A percentile compares a stretch with the other conserved stretches of the same genome.
Evolutionary conservation across 2,888 invertebrate species (phyloP).

Genomic region (Tipula confusa): DNA sequence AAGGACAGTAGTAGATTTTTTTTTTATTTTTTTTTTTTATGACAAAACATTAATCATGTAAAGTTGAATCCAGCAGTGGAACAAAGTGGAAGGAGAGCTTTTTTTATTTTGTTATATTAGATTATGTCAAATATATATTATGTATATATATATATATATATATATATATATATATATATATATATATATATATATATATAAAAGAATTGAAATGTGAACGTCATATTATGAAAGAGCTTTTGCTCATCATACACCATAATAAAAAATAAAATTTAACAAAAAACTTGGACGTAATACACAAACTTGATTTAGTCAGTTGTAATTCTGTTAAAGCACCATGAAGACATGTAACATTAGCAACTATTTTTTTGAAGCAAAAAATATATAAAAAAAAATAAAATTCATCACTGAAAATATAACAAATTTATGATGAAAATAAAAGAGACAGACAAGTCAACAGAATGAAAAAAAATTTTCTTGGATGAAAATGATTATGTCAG

Average conservation of each 20-base stretch:
- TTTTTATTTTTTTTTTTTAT: background rate
- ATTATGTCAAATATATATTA: background rate
- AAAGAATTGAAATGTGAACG: background rate
- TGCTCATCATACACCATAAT: background rate
- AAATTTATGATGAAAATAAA: slow-evolving; percentile 20
- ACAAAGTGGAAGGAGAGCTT: background rate
- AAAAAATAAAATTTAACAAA: too few relatives aligned
- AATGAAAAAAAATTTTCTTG: background rate
- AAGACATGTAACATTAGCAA: slow-evolving; percentile 6
- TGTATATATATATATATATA: background rate
- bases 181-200: background rate
- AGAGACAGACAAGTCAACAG: slow-evolving; percentile 3
- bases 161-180: background rate
- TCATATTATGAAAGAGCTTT: background rate
- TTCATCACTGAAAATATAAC: background rate
- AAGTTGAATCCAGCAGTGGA: background rate
- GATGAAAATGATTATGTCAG: slow-evolving; percentile 31
- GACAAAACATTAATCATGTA: slow-evolving; percentile 25
- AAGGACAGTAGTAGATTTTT: background rate
- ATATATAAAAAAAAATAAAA: background rate
- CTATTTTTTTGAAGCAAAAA: background rate
- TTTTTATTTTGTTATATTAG: background rate
- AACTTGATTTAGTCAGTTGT: slow-evolving; percentile 20
- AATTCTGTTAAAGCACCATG: background rate
- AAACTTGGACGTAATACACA: background rate